Conservation (phyloP, 2,797 vertebrate genomes). For the Enoplosus armatus region DNA sequence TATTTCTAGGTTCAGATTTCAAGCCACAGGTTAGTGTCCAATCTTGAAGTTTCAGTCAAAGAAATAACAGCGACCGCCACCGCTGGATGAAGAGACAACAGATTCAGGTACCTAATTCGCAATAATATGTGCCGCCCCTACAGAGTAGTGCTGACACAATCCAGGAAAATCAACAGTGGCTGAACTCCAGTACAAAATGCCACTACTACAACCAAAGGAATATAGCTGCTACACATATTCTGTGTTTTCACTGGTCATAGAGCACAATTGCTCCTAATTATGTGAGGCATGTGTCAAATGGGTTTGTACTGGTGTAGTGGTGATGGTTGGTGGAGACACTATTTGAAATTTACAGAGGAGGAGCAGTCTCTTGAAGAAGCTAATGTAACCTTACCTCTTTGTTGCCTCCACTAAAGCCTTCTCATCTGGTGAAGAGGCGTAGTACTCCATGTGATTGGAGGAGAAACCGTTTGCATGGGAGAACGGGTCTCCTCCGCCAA, state of each 20-base stretch:
- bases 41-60: neutral
- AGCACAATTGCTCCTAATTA: neutral
- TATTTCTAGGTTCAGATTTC: neutral
- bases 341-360: neutral
- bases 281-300: neutral
- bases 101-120: neutral
- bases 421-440: conserved; percentile 97
- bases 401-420: conserved; percentile 97
- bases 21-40: neutral
- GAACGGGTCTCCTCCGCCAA: conserved; percentile 84
- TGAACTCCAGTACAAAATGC: neutral
- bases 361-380: neutral
- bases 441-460: conserved; percentile 91
- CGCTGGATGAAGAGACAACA: neutral
- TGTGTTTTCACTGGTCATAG: neutral
- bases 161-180: too few relatives aligned
- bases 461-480: conserved; percentile 87
- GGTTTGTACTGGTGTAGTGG: neutral
- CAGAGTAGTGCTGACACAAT: neutral
- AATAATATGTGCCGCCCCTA: neutral
- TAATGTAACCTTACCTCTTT: conserved; percentile 86
- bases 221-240: too few relatives aligned
- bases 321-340: neutral
- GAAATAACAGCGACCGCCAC: neutral
- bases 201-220: neutral